phyloP scores from a whole-genome alignment of 37 sponge, comb jelly and placozoan genomes.

The Hormiphora californensis region DNA sequence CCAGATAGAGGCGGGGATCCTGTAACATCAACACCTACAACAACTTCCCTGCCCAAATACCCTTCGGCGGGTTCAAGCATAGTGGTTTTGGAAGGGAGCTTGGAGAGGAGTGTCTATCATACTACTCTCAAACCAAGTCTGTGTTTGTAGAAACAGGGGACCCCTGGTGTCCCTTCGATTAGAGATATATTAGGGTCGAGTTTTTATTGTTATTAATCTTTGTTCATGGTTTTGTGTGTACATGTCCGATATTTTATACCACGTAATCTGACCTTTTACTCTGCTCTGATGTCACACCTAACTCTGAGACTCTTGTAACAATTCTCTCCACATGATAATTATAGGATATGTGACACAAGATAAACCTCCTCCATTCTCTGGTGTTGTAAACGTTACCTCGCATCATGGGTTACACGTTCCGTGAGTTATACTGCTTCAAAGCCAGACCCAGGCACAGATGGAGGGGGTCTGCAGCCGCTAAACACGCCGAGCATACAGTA shows the following conservation, averaged over 20 bases:
- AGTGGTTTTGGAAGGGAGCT: constrained; percentile 57
- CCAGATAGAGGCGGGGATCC: constrained; percentile 55
- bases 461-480: too few relatives aligned
- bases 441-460: neutral
- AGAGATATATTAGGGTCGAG: too few relatives aligned
- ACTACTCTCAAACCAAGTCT: constrained; percentile 58
- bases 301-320: too few relatives aligned
- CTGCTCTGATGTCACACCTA: too few relatives aligned
- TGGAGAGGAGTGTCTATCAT: constrained; percentile 46
- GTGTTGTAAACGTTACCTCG: neutral
- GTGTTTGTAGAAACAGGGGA: constrained; percentile 62
- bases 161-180: constrained; percentile 43
- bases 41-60: constrained; percentile 38
- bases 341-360: too few relatives aligned
- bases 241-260: too few relatives aligned
- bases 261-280: too few relatives aligned
- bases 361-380: too few relatives aligned
- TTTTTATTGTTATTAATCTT: too few relatives aligned
- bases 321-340: too few relatives aligned
- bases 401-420: constrained; percentile 34
- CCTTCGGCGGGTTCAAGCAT: constrained; percentile 61
- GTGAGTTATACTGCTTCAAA: neutral
- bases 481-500: too few relatives aligned
- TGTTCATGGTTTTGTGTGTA: too few relatives aligned
- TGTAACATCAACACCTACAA: constrained; percentile 59